Conservation (phyloP, 2,113 vertebrate genomes). For the Pedetes capensis region DNA sequence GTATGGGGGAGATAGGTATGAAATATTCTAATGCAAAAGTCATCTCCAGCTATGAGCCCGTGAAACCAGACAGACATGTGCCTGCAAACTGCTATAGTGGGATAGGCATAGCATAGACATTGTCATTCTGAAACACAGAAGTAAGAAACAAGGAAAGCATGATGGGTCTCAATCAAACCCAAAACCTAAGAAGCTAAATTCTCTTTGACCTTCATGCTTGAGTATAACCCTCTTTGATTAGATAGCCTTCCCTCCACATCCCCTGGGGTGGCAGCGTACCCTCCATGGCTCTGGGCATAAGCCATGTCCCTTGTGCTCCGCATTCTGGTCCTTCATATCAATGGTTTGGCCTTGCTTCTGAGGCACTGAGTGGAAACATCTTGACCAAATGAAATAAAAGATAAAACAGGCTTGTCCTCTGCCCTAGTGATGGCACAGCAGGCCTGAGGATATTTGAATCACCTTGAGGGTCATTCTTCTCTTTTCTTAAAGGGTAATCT, state of each 20-base stretch:
- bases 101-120: neutral
- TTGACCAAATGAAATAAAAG: neutral
- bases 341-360: neutral
- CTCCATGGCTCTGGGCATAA: accelerated
- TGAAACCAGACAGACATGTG: neutral
- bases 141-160: neutral
- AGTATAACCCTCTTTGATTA: neutral
- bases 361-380: too few relatives aligned
- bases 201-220: neutral
- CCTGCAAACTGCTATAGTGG: neutral
- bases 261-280: neutral
- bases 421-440: neutral
- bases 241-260: neutral
- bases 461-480: neutral
- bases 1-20: neutral
- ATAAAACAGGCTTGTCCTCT: neutral
- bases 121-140: neutral
- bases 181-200: neutral
- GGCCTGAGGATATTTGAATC: neutral
- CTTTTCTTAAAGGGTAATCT: neutral
- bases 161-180: neutral
- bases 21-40: neutral
- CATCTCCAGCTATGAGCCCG: neutral
- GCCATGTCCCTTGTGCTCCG: neutral
- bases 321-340: neutral